A percentile compares a stretch with the other conserved stretches of the same genome.
phyloP scores from a whole-genome alignment of 2,797 vertebrate genomes.

The Sphenodon punctatus region DNA sequence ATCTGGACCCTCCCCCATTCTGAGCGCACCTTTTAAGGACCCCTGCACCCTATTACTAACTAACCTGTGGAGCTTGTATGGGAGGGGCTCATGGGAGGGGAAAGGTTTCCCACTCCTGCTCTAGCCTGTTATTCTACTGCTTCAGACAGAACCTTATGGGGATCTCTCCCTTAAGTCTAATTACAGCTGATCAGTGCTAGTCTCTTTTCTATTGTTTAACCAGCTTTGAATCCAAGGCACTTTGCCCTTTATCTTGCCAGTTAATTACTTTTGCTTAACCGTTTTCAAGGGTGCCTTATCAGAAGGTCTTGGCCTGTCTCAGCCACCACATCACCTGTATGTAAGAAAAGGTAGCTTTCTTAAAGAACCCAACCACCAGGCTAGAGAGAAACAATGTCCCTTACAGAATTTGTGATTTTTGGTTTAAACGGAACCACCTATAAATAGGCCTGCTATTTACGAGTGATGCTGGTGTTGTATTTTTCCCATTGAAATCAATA shows the following conservation, averaged over 20 bases:
- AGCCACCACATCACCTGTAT: not conserved
- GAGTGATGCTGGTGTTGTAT: too few species aligned
- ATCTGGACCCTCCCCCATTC: too few species aligned
- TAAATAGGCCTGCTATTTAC: too few species aligned
- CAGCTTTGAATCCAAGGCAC: constrained; percentile 19
- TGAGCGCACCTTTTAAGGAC: too few species aligned
- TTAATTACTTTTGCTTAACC: not conserved
- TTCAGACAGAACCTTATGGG: not conserved
- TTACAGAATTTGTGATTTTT: not conserved
- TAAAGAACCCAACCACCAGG: not conserved
- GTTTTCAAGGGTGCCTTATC: constrained; percentile 3
- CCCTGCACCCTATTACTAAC: too few species aligned
- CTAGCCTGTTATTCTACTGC: too few species aligned
- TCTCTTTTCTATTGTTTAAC: constrained; percentile 11
- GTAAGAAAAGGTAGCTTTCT: not conserved
- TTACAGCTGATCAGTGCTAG: constrained; percentile 12
- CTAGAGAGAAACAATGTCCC: not conserved
- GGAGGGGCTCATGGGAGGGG: too few species aligned
- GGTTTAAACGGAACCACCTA: too few species aligned
- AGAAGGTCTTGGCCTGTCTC: not conserved
- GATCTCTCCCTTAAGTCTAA: constrained; percentile 4
- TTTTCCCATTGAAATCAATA: too few species aligned
- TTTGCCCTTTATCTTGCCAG: constrained; percentile 35
- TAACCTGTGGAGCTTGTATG: too few species aligned
- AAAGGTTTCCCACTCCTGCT: too few species aligned